These are phyloP conservation scores for Pseudonaja textilis DNA, from an alignment of 2,113 vertebrate species.

Conservation along the genomic window DNA sequence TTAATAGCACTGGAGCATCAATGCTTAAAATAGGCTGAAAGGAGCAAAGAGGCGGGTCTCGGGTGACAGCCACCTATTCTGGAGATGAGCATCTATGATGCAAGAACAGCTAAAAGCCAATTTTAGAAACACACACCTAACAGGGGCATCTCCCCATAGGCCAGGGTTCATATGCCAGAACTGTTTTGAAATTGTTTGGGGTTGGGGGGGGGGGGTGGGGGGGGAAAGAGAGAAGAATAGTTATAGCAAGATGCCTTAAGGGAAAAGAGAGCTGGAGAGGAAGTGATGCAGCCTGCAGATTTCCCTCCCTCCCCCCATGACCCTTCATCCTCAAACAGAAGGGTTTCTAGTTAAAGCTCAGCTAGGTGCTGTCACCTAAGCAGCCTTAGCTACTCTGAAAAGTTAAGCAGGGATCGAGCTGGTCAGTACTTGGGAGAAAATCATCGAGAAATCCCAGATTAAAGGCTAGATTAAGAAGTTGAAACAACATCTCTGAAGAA, in stretches of 20 bases:
- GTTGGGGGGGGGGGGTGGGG: too few species aligned
- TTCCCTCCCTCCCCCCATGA: not conserved
- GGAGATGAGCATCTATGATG: slow-evolving; percentile 35
- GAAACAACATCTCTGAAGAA: not conserved
- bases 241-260: not conserved
- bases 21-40: slow-evolving; percentile 62
- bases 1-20: slow-evolving; percentile 60
- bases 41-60: slow-evolving; percentile 49
- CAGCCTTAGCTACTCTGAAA: not conserved
- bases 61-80: slow-evolving; percentile 62
- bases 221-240: too few species aligned
- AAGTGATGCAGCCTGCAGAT: not conserved
- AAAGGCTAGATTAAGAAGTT: not conserved
- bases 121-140: slow-evolving; percentile 20
- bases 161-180: not conserved
- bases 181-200: not conserved
- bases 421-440: not conserved
- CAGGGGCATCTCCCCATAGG: not conserved
- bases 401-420: not conserved
- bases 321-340: not conserved
- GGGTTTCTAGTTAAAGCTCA: not conserved
- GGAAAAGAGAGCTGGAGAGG: not conserved
- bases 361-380: not conserved
- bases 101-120: slow-evolving; percentile 4
- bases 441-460: not conserved